Evolutionary conservation across 2,113 vertebrate species (phyloP), one percentile per base, ranked within the genome.

Genomic region (Pluvianellus socialis): DNA sequence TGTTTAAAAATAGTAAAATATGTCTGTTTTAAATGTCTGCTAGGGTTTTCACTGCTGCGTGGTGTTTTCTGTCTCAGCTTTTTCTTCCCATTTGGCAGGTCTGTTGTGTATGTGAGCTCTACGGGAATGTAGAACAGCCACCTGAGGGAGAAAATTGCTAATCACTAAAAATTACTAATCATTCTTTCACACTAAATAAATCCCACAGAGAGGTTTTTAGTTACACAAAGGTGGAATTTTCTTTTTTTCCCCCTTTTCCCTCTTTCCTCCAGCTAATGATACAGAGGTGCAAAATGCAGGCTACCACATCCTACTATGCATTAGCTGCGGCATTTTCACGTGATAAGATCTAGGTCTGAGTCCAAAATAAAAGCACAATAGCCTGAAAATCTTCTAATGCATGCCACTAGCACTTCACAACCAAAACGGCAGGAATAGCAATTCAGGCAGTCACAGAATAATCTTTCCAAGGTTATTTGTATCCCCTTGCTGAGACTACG

Each of bases 161-260:
- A 97, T 98, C 97, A 96, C 95, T 96, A 96, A 94, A 98, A 98
- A 98, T 98, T 97, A 97, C 97, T 98, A 98, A 98, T 98, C 94
- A 97, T 87, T 96, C 96, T 98, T 96, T 97, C 95, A 95, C 97
- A 96, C 97, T 97, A 98, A 98, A 97, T 95, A 98, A 98, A 97
- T 97, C 97, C 96, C 94, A 95, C 96, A 12, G n/a, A 96, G 96
- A 97, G 92, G 94, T 97, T 98, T 97, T 96, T 86, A 96, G 96
- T 98, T 97, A 94, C 92, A 93, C 76, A 47, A 89, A 65, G 50
- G 86, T 90, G 56, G 38, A 38, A 10, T 44, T 86, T 94, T 42
- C 44, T 53, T 91, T 86, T 91, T 90, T 77, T 62, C 79, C 53
- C 38, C 6, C 13, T 72, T 71, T n/a, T 50, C 44, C 66, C 27